Base-by-base conservation (phyloP, 2,888 invertebrate species). In the Morinoia aosen region DNA sequence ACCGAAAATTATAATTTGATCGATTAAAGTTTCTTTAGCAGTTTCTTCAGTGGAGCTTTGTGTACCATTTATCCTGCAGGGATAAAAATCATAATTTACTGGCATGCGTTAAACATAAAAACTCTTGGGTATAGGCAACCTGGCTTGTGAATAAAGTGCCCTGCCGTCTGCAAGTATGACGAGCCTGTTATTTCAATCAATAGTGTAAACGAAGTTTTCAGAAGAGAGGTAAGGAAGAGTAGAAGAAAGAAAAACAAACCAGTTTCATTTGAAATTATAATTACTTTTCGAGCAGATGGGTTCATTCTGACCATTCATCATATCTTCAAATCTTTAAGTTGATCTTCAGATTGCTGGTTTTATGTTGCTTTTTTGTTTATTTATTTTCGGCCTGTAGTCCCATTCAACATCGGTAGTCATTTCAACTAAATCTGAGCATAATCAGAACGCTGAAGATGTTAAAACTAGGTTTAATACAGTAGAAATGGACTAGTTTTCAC, bases 1-100 rank as follows among this genome's bases (percentile, higher is more conserved):
- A 11, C 96, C 96, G 88, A 96, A 96, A 88, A 88, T 91, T 33
- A 76, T 95, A 0, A 95, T 40, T 95, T 95, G 95, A 11, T 95
- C 57, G 58, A 96, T 95, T 95, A 96, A 96, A 64, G 95, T 93
- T 25, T 88, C 90, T 25, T 91, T 88, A 10, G 12, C 40, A 40
- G 12, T 10, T 16, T 90, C 90, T 12, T 76, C 76, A 19, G 16
- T 76, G 16, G 76, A 33, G 33, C 76, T 76, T 33, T 25, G 76
- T 76, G 76, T 76, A 3, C 76, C 76, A 76, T 76, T 76, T 33
- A 33, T 76, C 33, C 76, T 76, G 76, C 2, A 33, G 25, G 61
- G 25, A 33, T 10, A 76, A 76, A 33, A 33, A 10, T 33, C 25
- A 76, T 3, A 76, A 10, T 25, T 10, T 10, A 8, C 25, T 76